phyloP scores from a whole-genome alignment of 2,888 invertebrate species.

The Drosophila nr. medialis region DNA sequence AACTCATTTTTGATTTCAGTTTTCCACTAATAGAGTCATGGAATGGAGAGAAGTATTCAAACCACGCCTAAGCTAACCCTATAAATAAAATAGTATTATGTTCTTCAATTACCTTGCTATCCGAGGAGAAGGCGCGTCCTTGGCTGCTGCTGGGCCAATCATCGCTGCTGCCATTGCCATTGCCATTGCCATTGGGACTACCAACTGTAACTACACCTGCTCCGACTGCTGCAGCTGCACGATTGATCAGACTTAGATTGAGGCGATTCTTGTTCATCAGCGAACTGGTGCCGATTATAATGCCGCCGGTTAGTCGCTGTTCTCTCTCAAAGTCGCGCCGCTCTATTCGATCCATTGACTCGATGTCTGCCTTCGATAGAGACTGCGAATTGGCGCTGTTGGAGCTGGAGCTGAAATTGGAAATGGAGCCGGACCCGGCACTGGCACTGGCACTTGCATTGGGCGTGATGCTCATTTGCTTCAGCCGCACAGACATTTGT shows the following conservation, averaged over 20 bases:
- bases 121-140: slow-evolving; percentile 81
- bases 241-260: slow-evolving; percentile 82
- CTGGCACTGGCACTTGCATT: slow-evolving; percentile 36
- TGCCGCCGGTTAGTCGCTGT: slow-evolving; percentile 83
- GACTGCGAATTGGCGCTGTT: slow-evolving; percentile 5
- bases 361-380: slow-evolving; percentile 79
- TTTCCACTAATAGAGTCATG: neutral
- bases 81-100: neutral
- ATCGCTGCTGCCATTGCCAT: slow-evolving; percentile 56
- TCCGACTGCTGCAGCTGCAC: slow-evolving; percentile 18
- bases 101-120: slow-evolving; percentile 78
- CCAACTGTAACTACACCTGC: neutral
- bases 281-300: slow-evolving; percentile 82
- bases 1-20: neutral
- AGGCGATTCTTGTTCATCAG: slow-evolving; percentile 82
- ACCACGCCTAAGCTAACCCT: neutral
- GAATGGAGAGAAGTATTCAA: neutral
- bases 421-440: slow-evolving; percentile 9
- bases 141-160: slow-evolving; percentile 81
- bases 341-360: slow-evolving; percentile 84
- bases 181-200: slow-evolving; percentile 12
- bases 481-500: slow-evolving; percentile 82
- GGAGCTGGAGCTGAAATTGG: slow-evolving; percentile 4
- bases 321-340: slow-evolving; percentile 84
- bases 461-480: slow-evolving; percentile 81